Conservation (phyloP, 2,113 vertebrate genomes). For the Typhlomys cinereus region DNA sequence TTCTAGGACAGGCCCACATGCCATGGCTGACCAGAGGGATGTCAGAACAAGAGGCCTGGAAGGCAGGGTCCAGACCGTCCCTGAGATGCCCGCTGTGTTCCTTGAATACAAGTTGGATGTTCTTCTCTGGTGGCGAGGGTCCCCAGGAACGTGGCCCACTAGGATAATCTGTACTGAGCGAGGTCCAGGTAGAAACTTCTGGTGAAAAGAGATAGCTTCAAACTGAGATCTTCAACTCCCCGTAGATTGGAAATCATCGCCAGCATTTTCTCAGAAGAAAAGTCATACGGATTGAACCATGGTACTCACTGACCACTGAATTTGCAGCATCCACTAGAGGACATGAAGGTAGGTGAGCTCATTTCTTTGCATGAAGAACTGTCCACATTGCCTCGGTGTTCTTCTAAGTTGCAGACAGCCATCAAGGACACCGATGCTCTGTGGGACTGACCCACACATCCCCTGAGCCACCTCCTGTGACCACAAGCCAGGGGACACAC, state of each 20-base stretch:
- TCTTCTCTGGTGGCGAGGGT: not conserved
- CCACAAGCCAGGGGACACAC: not conserved
- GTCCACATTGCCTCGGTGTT: not conserved
- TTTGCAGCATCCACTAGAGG: not conserved
- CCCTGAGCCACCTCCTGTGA: not conserved
- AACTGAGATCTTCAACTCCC: not conserved
- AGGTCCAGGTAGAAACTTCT: not conserved
- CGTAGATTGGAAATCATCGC: not conserved
- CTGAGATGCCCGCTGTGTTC: not conserved
- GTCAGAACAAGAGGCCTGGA: not conserved
- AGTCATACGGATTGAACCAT: not conserved
- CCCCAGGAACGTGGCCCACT: not conserved
- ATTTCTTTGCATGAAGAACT: not conserved
- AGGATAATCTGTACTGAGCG: not conserved
- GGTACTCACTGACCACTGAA: not conserved
- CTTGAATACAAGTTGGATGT: not conserved
- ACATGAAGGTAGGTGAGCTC: not conserved
- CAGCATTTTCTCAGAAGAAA: not conserved
- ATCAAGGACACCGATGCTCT: too few species aligned
- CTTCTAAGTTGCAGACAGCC: not conserved
- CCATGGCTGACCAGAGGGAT: not conserved
- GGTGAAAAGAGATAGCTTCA: not conserved
- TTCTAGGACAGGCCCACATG: not conserved
- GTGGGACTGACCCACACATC: accelerated
- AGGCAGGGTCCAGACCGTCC: not conserved